Evolutionary conservation across 1,140 invertebrate genomes (phyloP).

Genomic region (Trichomalopsis sarcophagae): DNA sequence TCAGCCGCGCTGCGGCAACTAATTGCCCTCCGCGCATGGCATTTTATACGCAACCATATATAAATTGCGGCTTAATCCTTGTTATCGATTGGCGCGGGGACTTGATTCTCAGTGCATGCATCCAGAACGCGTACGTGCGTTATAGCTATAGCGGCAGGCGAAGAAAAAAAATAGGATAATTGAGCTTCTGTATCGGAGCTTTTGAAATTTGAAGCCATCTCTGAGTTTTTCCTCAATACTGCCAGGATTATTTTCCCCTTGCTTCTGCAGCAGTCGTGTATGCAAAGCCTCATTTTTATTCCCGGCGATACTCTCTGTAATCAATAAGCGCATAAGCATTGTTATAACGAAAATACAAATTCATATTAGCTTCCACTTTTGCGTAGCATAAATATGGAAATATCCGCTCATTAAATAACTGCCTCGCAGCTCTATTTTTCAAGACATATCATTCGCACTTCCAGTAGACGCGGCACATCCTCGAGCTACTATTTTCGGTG

Average conservation of each 20-base stretch:
- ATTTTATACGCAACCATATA: neutral
- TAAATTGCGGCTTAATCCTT: neutral
- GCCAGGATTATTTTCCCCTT: neutral
- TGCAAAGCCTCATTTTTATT: too few species aligned
- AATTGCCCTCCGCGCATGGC: neutral
- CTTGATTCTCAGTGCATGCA: neutral
- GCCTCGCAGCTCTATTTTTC: too few species aligned
- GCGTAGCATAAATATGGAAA: too few species aligned
- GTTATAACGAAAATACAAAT: too few species aligned
- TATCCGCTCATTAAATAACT: too few species aligned
- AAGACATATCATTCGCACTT: too few species aligned
- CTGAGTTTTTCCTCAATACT: neutral
- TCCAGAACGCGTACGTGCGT: neutral
- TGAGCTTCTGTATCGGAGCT: too few species aligned
- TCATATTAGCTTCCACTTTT: too few species aligned
- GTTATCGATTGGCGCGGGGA: neutral
- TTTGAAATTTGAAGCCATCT: neutral
- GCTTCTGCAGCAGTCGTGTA: too few species aligned
- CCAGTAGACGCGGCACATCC: neutral
- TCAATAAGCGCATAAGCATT: too few species aligned
- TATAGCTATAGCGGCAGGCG: neutral
- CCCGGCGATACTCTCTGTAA: too few species aligned
- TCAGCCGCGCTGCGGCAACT: neutral
- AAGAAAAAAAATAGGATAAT: neutral
- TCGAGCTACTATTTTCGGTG: neutral